Evolutionary conservation across 2,113 vertebrate species (phyloP).

Genomic region (Brachyhypopomus occidentalis): DNA sequence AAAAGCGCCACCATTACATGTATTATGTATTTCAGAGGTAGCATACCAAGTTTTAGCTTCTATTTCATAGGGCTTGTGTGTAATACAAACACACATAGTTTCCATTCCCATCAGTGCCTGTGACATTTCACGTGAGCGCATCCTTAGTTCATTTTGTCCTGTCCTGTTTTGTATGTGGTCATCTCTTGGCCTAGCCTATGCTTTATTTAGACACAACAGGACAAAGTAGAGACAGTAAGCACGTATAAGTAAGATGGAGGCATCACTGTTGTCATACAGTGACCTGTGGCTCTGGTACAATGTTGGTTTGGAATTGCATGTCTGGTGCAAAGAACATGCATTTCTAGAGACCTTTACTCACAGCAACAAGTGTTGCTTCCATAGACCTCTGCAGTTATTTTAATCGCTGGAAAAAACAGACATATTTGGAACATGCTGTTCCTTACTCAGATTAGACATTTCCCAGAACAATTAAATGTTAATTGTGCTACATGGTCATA

Average conservation of each 20-base stretch:
- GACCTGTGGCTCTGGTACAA: neutral
- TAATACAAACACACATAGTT: neutral
- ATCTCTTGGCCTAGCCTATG: neutral
- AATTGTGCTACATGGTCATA: neutral
- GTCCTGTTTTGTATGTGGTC: neutral
- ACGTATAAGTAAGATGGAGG: neutral
- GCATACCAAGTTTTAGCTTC: too few species aligned
- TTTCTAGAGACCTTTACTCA: neutral
- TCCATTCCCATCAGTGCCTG: neutral
- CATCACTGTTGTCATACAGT: neutral
- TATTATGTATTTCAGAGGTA: too few species aligned
- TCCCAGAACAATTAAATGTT: neutral
- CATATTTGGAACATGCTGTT: neutral
- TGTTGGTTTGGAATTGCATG: neutral
- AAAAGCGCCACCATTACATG: too few species aligned
- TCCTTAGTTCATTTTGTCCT: neutral
- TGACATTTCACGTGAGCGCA: neutral
- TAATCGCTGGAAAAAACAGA: neutral
- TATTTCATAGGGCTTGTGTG: too few species aligned
- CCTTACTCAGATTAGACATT: neutral
- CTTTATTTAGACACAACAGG: neutral
- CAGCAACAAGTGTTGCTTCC: neutral
- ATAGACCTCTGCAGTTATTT: neutral
- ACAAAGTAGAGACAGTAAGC: too few species aligned
- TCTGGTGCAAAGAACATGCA: neutral